Conservation (phyloP, 2,797 vertebrate genomes). For the Thalassophryne amazonica region DNA sequence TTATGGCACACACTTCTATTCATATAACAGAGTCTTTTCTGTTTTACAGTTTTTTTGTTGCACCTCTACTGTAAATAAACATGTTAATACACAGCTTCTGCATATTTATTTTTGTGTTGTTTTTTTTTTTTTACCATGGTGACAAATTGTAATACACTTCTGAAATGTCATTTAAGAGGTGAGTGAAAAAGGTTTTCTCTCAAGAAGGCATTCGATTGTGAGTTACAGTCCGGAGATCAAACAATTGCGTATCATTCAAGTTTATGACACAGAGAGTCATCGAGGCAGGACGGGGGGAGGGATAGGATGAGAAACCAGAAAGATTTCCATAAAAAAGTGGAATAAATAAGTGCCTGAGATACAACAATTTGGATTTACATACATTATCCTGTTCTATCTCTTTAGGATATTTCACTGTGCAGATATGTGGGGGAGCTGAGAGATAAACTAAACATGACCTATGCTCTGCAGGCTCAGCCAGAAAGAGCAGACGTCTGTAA, state of each 20-base stretch:
- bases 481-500: constrained; percentile 72
- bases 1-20: no score
- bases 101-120: no score
- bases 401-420: constrained; percentile 75
- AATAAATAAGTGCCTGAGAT: constrained; percentile 78
- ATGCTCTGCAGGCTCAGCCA: constrained; percentile 69
- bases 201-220: constrained; percentile 38
- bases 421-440: constrained; percentile 59
- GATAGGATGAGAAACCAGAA: constrained; percentile 63
- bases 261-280: constrained; percentile 62
- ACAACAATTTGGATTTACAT: constrained; percentile 80
- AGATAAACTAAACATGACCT: constrained; percentile 80
- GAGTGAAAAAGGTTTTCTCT: constrained; percentile 29
- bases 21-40: no score
- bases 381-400: constrained; percentile 75
- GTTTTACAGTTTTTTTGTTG: no score
- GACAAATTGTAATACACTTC: no score
- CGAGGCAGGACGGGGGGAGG: constrained; percentile 51
- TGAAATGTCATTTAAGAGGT: constrained; percentile 14
- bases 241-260: constrained; percentile 61
- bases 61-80: no score
- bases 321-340: constrained; percentile 75
- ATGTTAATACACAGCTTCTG: neutral
- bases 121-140: no score
- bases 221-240: constrained; percentile 55